phyloP scores from a whole-genome alignment of 2,888 invertebrate genomes.

The Acanthopleura granulata region DNA sequence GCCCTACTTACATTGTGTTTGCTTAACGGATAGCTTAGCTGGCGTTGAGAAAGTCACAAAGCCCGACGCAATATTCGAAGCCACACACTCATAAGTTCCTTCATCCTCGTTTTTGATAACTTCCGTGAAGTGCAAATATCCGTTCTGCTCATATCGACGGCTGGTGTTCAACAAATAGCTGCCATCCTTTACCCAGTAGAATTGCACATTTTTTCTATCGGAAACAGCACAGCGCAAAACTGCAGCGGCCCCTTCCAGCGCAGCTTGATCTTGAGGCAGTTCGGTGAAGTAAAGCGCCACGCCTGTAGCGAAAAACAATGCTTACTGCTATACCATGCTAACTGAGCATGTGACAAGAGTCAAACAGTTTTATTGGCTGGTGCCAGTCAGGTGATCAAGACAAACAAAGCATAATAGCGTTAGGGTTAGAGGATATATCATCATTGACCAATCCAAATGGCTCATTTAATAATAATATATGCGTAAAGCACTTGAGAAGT shows the following conservation, averaged over 20 bases:
- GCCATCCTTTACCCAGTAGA: constrained; percentile 20
- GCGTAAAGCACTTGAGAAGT: too few relatives aligned
- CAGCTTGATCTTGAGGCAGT: constrained; percentile 5
- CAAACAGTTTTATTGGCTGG: too few relatives aligned
- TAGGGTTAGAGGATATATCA: too few relatives aligned
- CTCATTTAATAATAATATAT: too few relatives aligned
- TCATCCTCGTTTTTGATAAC: constrained; percentile 13
- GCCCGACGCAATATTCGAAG: constrained; percentile 15
- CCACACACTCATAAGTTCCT: constrained; percentile 19
- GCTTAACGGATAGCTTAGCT: constrained; percentile 15
- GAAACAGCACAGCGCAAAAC: constrained; percentile 20
- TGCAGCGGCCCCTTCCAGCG: constrained; percentile 9
- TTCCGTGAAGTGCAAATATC: background rate
- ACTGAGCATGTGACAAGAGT: background rate
- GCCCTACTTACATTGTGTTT: constrained; percentile 19
- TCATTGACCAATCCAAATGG: too few relatives aligned
- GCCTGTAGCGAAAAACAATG: constrained; percentile 14
- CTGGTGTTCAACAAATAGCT: constrained; percentile 17
- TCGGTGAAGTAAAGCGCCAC: constrained; percentile 17
- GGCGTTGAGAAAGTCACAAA: background rate
- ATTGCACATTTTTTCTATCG: constrained; percentile 15
- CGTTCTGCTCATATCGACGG: constrained; percentile 16
- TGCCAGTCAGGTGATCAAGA: too few relatives aligned
- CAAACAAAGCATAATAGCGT: too few relatives aligned
- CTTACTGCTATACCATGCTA: constrained; percentile 12